Base-by-base conservation (phyloP, 2,113 vertebrate species). In the Mohoua ochrocephala region DNA sequence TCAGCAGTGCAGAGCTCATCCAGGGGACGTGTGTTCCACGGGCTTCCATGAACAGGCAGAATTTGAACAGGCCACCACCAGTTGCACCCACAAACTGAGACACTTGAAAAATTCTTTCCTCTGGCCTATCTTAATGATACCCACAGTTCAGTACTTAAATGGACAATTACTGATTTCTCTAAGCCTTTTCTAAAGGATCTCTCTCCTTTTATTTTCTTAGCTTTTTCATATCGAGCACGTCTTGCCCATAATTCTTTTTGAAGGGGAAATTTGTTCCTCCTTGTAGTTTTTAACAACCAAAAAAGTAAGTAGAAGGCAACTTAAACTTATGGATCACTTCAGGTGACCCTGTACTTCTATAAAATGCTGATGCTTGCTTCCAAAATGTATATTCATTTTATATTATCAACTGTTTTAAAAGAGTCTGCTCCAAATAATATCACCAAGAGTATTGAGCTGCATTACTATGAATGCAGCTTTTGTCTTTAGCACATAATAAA, bases 1-100 rank as follows among this genome's bases (percentile, higher is more conserved):
- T 94, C 91, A 93, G 71, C 63, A 88, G 91, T 59, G 73, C 80
- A 89, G 84, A 91, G 68, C 86, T 95, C 80, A 52, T 70, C 89
- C 30, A 42, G 60, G n/a, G 76, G 52, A 35, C 1, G 0, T 11
- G 6, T 63, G 47, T 84, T 80, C 54, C 2, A 1, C 4, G 3
- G 52, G 8, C 27, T 95, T 81, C 60, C 54, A 26, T 4, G 6
- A 35, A 37, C 24, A 71, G 63, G 41, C 61, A 85, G 41, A 68
- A 33, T 60, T 80, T 64, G 31, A 69, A 54, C 17, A 67, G 37
- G 44, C 50, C 39, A 56, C 28, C 21, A 12, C 39, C n/a, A 50
- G 27, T 41, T 86, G 11, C 35, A 63, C 47, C 35, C 44, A 31
- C 35, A 60, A 31, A 83, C 0, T 80, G 39, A 80, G 74, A 54